Conservation (phyloP, 2,888 invertebrate genomes). For the Crepidodera aurea region DNA sequence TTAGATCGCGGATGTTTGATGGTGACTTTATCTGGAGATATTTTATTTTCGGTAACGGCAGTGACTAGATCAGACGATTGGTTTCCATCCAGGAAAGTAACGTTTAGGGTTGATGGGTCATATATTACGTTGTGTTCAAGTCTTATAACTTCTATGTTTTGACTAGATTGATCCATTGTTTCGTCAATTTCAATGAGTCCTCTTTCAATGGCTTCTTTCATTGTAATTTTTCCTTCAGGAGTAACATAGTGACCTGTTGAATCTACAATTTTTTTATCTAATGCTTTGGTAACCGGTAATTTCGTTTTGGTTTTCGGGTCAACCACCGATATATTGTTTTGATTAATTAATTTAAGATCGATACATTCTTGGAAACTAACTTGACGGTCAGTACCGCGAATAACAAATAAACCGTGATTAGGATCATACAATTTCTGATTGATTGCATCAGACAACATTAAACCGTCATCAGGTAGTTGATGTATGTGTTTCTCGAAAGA, state of each 20-base stretch:
- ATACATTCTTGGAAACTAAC: slow-evolving; percentile 89
- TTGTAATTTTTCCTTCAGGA: slow-evolving; percentile 68
- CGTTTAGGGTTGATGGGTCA: slow-evolving; percentile 76
- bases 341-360: slow-evolving; percentile 83
- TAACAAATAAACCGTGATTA: slow-evolving; percentile 80
- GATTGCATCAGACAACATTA: slow-evolving; percentile 85
- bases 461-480: slow-evolving; percentile 84
- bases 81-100: slow-evolving; percentile 76
- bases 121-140: slow-evolving; percentile 77
- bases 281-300: slow-evolving; percentile 73
- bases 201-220: slow-evolving; percentile 78
- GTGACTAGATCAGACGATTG: slow-evolving; percentile 75
- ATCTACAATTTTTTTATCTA: slow-evolving; percentile 82
- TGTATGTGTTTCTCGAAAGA: slow-evolving; percentile 73
- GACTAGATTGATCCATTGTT: slow-evolving; percentile 66
- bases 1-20: slow-evolving; percentile 76
- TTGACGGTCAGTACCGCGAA: slow-evolving; percentile 85
- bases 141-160: slow-evolving; percentile 74
- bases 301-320: slow-evolving; percentile 78
- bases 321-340: slow-evolving; percentile 81
- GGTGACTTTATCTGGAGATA: slow-evolving; percentile 73
- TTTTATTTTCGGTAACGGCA: slow-evolving; percentile 78
- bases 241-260: slow-evolving; percentile 77
- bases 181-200: slow-evolving; percentile 71
- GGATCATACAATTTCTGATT: slow-evolving; percentile 84